Conservation (phyloP, 2,797 vertebrate species). For the Gymnodraco acuticeps region DNA sequence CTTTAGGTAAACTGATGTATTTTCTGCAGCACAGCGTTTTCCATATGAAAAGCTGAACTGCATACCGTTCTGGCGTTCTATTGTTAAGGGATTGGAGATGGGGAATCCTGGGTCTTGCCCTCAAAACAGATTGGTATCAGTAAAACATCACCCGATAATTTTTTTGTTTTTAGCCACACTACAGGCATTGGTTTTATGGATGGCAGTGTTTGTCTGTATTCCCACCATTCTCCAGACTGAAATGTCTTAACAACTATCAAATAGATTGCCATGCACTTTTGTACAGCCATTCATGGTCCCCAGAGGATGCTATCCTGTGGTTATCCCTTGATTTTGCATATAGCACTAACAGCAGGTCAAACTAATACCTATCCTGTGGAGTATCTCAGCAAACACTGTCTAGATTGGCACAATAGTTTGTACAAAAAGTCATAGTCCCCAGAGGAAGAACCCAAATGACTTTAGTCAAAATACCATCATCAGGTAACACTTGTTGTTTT, state of each 20-base stretch:
- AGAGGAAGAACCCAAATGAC: not conserved
- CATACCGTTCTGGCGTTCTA: conserved; percentile 12
- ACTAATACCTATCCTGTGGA: not conserved
- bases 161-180: not conserved
- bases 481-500: not conserved
- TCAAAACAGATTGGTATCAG: conserved; percentile 42
- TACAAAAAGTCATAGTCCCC: not conserved
- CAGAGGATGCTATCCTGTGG: not conserved
- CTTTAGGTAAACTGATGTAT: conserved; percentile 3
- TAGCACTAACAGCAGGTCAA: too few relatives aligned
- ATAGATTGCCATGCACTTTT: not conserved
- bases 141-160: conserved; percentile 1
- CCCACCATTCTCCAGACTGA: not conserved
- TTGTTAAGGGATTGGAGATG: conserved; percentile 13
- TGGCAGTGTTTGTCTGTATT: not conserved
- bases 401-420: not conserved
- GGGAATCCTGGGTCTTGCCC: conserved; percentile 15
- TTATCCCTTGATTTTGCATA: not conserved
- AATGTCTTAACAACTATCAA: not conserved
- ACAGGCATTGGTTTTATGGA: not conserved
- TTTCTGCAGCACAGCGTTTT: conserved; percentile 13
- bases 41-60: conserved; percentile 6
- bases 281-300: not conserved
- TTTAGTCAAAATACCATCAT: not conserved
- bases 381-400: not conserved